These are phyloP conservation scores for Albula goreensis DNA, from an alignment of 2,113 vertebrate genomes.

Conservation along the genomic window DNA sequence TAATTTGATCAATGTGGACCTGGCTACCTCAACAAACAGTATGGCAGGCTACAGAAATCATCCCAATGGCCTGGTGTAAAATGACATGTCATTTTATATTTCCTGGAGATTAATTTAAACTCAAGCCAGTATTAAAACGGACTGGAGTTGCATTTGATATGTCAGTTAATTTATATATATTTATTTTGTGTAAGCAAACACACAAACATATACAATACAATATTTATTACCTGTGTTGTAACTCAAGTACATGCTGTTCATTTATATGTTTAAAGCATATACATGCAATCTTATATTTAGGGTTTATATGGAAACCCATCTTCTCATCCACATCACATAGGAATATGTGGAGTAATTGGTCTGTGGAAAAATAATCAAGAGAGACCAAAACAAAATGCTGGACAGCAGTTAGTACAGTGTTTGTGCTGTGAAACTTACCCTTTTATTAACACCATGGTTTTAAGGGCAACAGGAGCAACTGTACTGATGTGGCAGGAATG, in stretches of 20 bases:
- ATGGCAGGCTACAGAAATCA: background rate
- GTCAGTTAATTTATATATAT: too few species aligned
- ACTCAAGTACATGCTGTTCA: background rate
- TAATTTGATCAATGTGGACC: background rate
- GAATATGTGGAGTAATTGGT: background rate
- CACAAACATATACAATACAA: too few species aligned
- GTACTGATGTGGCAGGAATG: constrained; percentile 1
- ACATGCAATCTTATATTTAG: background rate
- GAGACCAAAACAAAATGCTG: background rate
- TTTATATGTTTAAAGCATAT: background rate
- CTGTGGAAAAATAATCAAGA: background rate
- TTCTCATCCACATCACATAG: background rate
- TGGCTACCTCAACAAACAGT: background rate
- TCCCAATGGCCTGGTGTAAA: background rate
- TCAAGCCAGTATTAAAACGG: too few species aligned
- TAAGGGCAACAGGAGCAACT: background rate
- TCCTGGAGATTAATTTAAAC: background rate
- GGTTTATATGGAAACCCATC: background rate
- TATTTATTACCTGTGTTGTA: too few species aligned
- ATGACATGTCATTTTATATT: background rate
- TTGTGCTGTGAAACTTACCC: background rate
- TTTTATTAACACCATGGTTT: background rate
- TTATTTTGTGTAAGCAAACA: too few species aligned
- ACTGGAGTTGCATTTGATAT: too few species aligned
- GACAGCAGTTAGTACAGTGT: background rate